Percentiles rank a stretch among this genome's conserved stretches.
Evolutionary conservation across 2,113 vertebrate species (phyloP).

Genomic region (Thunnus thynnus): DNA sequence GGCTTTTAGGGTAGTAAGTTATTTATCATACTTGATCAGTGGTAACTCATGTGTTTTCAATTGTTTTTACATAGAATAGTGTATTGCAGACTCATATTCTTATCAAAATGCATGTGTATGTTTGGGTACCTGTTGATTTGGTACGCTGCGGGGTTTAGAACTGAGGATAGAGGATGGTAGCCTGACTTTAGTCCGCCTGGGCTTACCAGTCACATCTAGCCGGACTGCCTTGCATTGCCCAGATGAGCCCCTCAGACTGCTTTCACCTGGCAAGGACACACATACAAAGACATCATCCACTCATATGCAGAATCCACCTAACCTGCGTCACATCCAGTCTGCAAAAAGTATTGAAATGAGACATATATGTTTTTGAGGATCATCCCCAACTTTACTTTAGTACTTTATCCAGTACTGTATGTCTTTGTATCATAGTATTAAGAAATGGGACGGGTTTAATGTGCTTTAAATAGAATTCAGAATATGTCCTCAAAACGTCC

Average conservation of each 20-base stretch:
- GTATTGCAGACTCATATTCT: too few species aligned
- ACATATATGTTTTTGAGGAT: too few species aligned
- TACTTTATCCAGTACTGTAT: not conserved
- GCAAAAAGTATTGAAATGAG: not conserved
- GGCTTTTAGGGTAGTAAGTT: too few species aligned
- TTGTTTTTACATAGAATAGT: too few species aligned
- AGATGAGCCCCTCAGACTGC: slow-evolving; percentile 23
- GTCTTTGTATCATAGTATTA: not conserved
- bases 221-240: slow-evolving; percentile 37
- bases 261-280: slow-evolving; percentile 49
- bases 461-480: slow-evolving; percentile 38
- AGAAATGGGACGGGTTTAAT: slow-evolving; percentile 6
- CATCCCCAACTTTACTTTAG: not conserved
- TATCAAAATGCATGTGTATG: not conserved
- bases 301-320: not conserved
- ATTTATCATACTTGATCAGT: too few species aligned
- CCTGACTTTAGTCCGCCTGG: slow-evolving; percentile 83
- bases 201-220: slow-evolving; percentile 84
- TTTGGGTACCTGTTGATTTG: slow-evolving; percentile 84
- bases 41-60: too few species aligned
- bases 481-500: slow-evolving; percentile 10
- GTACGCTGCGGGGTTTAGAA: slow-evolving; percentile 80
- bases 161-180: slow-evolving; percentile 83
- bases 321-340: not conserved
- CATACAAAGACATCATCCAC: not conserved